Percentiles rank a stretch among this genome's conserved stretches.
Conservation (phyloP, 2,113 vertebrate species). For the Microtus ochrogaster region DNA sequence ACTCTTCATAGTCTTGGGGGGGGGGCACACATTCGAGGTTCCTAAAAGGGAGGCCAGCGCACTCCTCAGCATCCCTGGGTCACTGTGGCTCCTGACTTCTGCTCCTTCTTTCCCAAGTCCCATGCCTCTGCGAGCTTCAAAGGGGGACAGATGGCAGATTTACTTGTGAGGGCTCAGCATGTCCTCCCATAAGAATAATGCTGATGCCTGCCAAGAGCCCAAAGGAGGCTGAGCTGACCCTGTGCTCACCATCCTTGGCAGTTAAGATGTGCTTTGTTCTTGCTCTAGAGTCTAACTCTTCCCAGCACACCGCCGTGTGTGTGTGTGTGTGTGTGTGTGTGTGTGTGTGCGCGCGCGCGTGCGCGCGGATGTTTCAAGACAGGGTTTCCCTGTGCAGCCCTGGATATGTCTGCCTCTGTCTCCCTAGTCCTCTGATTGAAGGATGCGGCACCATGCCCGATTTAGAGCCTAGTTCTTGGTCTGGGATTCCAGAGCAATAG, state of each 20-base stretch:
- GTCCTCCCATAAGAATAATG: neutral
- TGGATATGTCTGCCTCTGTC: neutral
- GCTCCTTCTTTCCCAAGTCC: neutral
- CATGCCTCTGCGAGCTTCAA: neutral
- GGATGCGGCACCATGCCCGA: neutral
- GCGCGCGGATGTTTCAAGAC: neutral
- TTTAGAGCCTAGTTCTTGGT: neutral
- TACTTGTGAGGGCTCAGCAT: fast-evolving
- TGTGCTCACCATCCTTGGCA: neutral
- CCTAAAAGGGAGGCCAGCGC: neutral
- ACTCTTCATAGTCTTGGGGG: too few species aligned
- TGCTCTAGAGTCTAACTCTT: neutral
- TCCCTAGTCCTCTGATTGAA: neutral
- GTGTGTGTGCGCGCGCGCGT: too few species aligned
- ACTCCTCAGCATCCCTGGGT: neutral
- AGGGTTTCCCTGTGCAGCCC: neutral
- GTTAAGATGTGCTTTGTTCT: neutral
- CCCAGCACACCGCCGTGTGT: too few species aligned
- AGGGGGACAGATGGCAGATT: neutral
- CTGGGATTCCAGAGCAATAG: neutral
- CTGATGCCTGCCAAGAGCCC: neutral
- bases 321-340: too few species aligned
- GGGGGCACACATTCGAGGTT: neutral
- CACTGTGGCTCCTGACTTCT: neutral
- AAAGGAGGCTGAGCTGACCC: fast-evolving